phyloP scores from a whole-genome alignment of 2,888 invertebrate species.

The Mesochorus sp. region DNA sequence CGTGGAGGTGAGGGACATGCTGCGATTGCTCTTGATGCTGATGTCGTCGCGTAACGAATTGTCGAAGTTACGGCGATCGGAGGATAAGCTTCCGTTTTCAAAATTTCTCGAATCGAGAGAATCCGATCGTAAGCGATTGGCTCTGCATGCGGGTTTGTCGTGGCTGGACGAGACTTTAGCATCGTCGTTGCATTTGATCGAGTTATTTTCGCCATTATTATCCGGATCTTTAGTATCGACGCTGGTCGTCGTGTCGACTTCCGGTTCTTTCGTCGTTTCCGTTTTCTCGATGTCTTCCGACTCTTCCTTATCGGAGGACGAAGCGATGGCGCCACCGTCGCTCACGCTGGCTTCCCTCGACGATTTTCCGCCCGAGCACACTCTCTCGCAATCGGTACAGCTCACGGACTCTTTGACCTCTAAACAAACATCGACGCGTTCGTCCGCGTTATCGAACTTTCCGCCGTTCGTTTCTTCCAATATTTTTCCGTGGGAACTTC shows the following conservation, averaged over 20 bases:
- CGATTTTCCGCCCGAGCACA: constrained; percentile 77
- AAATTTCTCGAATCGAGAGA: constrained; percentile 70
- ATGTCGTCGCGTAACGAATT: constrained; percentile 69
- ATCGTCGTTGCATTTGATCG: constrained; percentile 40
- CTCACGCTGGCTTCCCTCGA: constrained; percentile 33
- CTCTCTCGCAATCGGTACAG: constrained; percentile 79
- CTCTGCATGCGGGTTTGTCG: constrained; percentile 40
- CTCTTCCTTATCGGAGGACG: constrained; percentile 3
- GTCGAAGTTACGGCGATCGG: constrained; percentile 73
- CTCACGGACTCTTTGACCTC: constrained; percentile 79
- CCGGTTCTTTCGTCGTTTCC: neutral
- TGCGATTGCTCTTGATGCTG: constrained; percentile 77
- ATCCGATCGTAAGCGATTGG: constrained; percentile 70
- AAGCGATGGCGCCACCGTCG: neutral
- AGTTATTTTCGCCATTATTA: neutral
- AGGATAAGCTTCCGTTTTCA: constrained; percentile 58
- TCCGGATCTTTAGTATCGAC: neutral
- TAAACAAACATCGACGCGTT: constrained; percentile 79
- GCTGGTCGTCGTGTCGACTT: constrained; percentile 14
- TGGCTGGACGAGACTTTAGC: constrained; percentile 7
- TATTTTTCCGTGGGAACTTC: constrained; percentile 67
- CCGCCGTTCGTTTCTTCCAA: constrained; percentile 81
- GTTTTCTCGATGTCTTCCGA: neutral
- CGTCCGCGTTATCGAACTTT: constrained; percentile 77
- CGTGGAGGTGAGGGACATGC: constrained; percentile 78